Base-by-base conservation (phyloP, 2,113 vertebrate genomes). In the Axis porcinus region DNA sequence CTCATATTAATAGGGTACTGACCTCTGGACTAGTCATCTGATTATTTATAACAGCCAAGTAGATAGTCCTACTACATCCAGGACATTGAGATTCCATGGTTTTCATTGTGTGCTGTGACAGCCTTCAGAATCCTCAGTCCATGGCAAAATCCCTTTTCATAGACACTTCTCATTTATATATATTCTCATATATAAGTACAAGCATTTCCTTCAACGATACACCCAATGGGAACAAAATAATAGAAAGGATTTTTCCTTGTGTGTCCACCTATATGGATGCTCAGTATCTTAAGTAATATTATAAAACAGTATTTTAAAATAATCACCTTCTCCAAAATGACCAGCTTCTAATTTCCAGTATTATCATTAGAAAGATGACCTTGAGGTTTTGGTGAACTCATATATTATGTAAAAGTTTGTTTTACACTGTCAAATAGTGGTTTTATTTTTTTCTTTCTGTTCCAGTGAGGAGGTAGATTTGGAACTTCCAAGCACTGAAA, bases 391-490 rank as follows among this genome's bases (percentile, higher is more conserved):
- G 8, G 11, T 97, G 14, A 23, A 33, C n/a, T 58, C 13, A 11
- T 14, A 6, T 6, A 9, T 86, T 91, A 81, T 50, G 11, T 91
- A 11, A 64, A 91, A 89, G 52, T 93, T 93, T 91, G 14, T 50
- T 58, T 86, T 90, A 64, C 17, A 86, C 54, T 94, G 21, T 91
- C 57, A 89, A 54, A 36, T 87, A 92, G 93, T 83, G 21, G 17
- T 96, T 84, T 78, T 15, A 52, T 55, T 93, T 96, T 94, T 96
- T 70, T 55, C 23, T 98, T 93, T 74, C 78, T 81, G 30, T 97
- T 88, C 9, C 96, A 99, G 99, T 89, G 98, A 99, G 91, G 99
- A 98, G 0, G 99, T 99, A 89, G 99, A 99, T 98, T 98, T 99
- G 92, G 99, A 99, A 98, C 98, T 99, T 98, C 99, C 99, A 4